Percentiles rank a stretch among this genome's conserved stretches.
Evolutionary conservation across 53 echinoderm and acorn worm species (phyloP).

Genomic region (Zoroaster sp.): DNA sequence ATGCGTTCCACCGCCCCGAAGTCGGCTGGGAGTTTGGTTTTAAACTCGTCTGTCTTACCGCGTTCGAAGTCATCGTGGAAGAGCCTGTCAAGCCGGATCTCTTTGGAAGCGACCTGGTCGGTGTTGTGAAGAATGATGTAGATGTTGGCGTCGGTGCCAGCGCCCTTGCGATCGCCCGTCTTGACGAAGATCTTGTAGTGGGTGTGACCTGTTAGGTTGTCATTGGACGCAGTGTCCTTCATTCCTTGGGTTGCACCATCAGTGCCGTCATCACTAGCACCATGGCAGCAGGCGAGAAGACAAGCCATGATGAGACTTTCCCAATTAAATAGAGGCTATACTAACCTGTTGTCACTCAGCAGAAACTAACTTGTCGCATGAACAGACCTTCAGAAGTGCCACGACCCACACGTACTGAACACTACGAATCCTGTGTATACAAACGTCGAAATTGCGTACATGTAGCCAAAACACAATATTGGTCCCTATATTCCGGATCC

Average conservation of each 20-base stretch:
- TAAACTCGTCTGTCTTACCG: slow-evolving; percentile 43
- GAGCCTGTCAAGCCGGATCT: slow-evolving; percentile 20
- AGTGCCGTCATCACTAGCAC: neutral
- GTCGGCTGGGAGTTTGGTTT: slow-evolving; percentile 28
- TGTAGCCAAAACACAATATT: no score
- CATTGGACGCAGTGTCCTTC: neutral
- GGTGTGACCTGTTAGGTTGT: slow-evolving; percentile 18
- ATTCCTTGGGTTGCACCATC: neutral
- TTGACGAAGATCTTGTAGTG: slow-evolving; percentile 53
- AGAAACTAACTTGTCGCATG: no score
- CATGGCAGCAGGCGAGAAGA: neutral
- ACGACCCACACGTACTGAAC: neutral
- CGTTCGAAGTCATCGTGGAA: slow-evolving; percentile 59
- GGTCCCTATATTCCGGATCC: no score
- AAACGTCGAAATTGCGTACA: neutral
- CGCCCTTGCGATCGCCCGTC: slow-evolving; percentile 64
- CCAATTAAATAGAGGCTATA: neutral
- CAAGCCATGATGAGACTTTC: neutral
- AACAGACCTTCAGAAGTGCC: no score
- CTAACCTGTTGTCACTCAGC: no score
- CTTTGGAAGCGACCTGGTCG: slow-evolving; percentile 6
- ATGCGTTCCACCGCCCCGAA: slow-evolving; percentile 72
- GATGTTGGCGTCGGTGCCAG: slow-evolving; percentile 64
- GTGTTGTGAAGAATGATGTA: slow-evolving; percentile 50
- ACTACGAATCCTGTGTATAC: neutral